Evolutionary conservation across 2,113 vertebrate genomes (phyloP).

Genomic region (Paralichthys olivaceus): DNA sequence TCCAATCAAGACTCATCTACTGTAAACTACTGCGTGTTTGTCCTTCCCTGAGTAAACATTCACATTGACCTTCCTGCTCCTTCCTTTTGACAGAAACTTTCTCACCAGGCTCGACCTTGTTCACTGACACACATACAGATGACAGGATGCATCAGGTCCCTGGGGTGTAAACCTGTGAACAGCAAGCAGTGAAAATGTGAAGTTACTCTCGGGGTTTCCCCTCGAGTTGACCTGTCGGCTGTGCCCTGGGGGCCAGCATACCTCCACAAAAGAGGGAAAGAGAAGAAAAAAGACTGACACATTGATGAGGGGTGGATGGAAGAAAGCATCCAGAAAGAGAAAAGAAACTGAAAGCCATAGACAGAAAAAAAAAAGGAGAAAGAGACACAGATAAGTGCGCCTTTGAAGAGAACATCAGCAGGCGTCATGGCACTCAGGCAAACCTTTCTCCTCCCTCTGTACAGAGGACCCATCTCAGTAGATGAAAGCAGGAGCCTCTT

Average conservation of each 20-base stretch:
- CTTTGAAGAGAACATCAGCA: constrained; percentile 75
- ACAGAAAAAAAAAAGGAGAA: constrained; percentile 21
- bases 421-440: constrained; percentile 54
- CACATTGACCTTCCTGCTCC: constrained; percentile 16
- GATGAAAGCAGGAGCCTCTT: constrained; percentile 79
- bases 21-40: not conserved
- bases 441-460: constrained; percentile 54
- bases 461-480: constrained; percentile 58
- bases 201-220: constrained; percentile 33
- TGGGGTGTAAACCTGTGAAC: constrained; percentile 42
- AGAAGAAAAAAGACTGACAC: constrained; percentile 13
- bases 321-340: constrained; percentile 25
- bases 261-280: constrained; percentile 8
- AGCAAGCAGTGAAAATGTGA: constrained; percentile 34
- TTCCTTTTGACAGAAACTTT: constrained; percentile 25
- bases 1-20: not conserved
- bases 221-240: constrained; percentile 52
- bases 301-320: constrained; percentile 23
- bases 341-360: constrained; percentile 37
- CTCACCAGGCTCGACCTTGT: constrained; percentile 11
- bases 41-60: not conserved
- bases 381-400: constrained; percentile 33
- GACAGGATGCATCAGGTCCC: constrained; percentile 19
- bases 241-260: constrained; percentile 12
- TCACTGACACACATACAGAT: constrained; percentile 22